Percentiles rank a stretch among this genome's conserved stretches.
These are phyloP conservation scores for Pantherophis vulpinus DNA, from an alignment of 2,797 vertebrate species.

Conservation along the genomic window DNA sequence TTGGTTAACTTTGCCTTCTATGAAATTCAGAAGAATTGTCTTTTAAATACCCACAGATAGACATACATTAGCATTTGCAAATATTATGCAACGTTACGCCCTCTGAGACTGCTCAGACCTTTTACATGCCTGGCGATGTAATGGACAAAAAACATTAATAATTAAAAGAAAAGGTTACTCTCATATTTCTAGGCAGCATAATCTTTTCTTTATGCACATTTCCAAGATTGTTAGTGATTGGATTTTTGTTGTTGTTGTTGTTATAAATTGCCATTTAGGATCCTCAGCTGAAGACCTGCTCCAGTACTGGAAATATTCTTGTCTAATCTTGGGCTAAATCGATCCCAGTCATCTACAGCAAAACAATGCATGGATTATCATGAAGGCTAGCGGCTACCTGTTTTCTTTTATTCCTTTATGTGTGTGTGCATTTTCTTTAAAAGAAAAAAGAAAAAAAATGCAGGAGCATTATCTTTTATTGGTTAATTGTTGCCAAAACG, in stretches of 20 bases:
- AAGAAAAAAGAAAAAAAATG: no score
- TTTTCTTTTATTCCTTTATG: not conserved
- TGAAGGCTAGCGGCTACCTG: not conserved
- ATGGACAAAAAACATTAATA: not conserved
- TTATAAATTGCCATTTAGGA: not conserved
- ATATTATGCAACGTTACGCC: not conserved
- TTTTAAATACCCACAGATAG: not conserved
- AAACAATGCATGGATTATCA: not conserved
- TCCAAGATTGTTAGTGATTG: not conserved
- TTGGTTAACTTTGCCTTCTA: not conserved
- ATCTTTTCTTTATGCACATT: not conserved
- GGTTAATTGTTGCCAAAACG: no score
- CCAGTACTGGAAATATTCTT: not conserved
- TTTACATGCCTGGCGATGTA: not conserved
- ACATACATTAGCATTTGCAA: not conserved
- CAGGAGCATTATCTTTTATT: not conserved
- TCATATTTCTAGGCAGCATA: not conserved
- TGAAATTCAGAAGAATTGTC: not conserved
- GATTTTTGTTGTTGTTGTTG: not conserved
- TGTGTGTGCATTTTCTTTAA: not conserved
- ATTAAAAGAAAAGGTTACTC: not conserved
- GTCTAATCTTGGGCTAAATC: not conserved
- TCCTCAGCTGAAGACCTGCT: not conserved
- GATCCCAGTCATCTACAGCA: not conserved
- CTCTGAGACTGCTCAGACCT: not conserved